Evolutionary conservation across 2,888 invertebrate species (phyloP).

Genomic region (Diarsia rubi): DNA sequence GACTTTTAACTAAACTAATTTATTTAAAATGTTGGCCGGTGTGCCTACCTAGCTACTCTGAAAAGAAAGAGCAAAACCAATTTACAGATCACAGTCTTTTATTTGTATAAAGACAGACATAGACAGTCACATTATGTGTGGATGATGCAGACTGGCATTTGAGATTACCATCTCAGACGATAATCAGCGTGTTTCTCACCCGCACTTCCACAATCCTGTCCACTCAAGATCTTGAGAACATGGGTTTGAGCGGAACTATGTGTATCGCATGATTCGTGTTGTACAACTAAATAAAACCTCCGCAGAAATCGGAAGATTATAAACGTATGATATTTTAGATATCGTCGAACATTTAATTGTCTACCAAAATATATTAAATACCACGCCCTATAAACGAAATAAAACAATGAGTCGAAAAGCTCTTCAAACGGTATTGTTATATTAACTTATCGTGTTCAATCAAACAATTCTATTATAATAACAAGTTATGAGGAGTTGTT

Average conservation of each 20-base stretch:
- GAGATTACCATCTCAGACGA: neutral
- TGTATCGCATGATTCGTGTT: neutral
- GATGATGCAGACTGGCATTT: neutral
- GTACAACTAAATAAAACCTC: neutral
- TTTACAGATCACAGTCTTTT: neutral
- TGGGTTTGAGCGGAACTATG: neutral
- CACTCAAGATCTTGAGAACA: neutral
- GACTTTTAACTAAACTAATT: neutral
- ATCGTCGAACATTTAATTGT: neutral
- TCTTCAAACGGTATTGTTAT: slow-evolving; percentile 16
- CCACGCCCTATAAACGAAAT: neutral
- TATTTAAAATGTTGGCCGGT: neutral
- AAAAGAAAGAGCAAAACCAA: neutral
- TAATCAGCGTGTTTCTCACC: too few species aligned
- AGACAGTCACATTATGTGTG: neutral
- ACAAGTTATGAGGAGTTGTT: slow-evolving; percentile 39
- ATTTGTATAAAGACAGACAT: neutral
- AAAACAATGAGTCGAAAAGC: slow-evolving; percentile 10
- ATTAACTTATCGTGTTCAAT: slow-evolving; percentile 39
- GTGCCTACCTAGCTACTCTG: neutral
- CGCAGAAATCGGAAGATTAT: neutral
- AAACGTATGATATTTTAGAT: neutral
- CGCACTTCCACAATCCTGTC: too few species aligned
- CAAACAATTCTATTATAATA: slow-evolving; percentile 30
- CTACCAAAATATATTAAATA: slow-evolving; percentile 6